Evolutionary conservation across 2,888 invertebrate species (phyloP).

Genomic region (Agriopis marginaria): DNA sequence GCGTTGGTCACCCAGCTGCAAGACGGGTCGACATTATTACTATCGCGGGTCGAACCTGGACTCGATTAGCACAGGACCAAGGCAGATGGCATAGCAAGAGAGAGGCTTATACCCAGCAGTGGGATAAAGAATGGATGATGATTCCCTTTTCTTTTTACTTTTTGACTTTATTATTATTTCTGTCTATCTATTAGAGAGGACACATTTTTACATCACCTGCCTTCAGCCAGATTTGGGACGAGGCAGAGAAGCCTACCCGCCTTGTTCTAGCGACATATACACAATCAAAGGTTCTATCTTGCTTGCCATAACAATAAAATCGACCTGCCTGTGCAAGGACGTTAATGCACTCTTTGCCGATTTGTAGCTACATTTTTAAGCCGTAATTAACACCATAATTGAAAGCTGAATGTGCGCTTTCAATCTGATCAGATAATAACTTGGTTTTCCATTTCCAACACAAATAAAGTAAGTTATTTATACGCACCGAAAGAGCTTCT

Average conservation of each 20-base stretch:
- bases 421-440: background rate
- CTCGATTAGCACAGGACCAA: no score
- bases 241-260: background rate
- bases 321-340: background rate
- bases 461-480: background rate
- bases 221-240: background rate
- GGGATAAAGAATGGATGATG: no score
- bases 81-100: no score
- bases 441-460: background rate
- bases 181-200: background rate
- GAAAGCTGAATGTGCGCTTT: background rate
- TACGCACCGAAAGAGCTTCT: slow-evolving; percentile 65
- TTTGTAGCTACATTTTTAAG: background rate
- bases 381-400: background rate
- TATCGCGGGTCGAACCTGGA: no score
- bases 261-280: no score
- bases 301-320: background rate
- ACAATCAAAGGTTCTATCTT: background rate
- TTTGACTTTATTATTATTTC: no score
- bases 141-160: no score
- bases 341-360: background rate
- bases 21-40: no score
- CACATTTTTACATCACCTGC: background rate
- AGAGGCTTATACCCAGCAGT: no score
- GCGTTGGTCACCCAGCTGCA: no score